Conservation (phyloP, 1,140 invertebrate genomes). For the Bombus superbus region DNA sequence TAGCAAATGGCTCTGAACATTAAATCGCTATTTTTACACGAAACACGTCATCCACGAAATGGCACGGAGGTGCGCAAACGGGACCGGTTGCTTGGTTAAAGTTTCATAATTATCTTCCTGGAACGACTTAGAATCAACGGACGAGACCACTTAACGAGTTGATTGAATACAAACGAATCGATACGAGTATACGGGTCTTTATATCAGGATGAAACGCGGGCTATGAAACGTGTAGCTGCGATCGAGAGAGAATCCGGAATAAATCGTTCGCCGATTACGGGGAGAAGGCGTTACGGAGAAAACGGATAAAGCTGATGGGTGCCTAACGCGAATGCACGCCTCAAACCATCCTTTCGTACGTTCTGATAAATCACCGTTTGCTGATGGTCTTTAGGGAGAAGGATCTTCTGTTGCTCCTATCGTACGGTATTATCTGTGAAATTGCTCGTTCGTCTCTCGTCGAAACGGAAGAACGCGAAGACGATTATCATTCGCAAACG, state of each 20-base stretch:
- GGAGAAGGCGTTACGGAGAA: neutral
- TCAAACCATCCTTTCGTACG: neutral
- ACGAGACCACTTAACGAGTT: neutral
- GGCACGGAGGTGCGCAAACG: neutral
- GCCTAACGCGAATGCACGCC: conserved; percentile 5
- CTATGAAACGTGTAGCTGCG: neutral
- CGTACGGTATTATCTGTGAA: conserved; percentile 63
- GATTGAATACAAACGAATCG: conserved; percentile 37
- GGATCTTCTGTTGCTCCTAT: conserved; percentile 46
- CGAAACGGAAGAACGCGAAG: neutral
- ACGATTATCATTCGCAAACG: conserved; percentile 31
- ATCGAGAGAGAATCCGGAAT: neutral
- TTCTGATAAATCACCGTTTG: conserved; percentile 71
- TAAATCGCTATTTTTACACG: neutral
- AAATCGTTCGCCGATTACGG: conserved; percentile 35
- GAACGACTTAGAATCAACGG: conserved; percentile 15
- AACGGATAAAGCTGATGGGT: neutral
- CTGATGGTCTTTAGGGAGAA: conserved; percentile 17
- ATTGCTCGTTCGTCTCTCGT: neutral
- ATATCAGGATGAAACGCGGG: too few species aligned
- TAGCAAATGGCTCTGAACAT: neutral
- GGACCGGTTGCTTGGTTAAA: neutral
- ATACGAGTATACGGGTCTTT: neutral
- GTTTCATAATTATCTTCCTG: conserved; percentile 11
- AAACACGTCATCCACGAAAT: neutral